Evolutionary conservation across 2,888 invertebrate genomes (phyloP).

Genomic region (Andrena chrysosceles): DNA sequence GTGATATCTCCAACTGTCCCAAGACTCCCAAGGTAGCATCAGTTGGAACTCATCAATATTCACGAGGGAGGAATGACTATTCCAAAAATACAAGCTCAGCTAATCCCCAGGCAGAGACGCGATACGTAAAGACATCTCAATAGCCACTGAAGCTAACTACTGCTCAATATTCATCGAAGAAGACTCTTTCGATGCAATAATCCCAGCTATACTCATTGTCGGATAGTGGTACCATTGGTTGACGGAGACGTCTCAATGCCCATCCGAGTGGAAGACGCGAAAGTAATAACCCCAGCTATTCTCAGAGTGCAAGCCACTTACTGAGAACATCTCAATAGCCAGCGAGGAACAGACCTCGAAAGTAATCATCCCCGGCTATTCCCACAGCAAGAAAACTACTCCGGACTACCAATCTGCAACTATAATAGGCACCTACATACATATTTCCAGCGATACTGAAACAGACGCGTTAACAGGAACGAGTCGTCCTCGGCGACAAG

Average conservation of each 20-base stretch:
- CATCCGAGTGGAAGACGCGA: background rate
- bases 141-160: background rate
- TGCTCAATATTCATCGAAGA: conserved; percentile 11
- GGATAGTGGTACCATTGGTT: background rate
- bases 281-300: conserved; percentile 5
- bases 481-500: conserved; percentile 2
- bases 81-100: background rate
- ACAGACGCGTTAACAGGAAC: background rate
- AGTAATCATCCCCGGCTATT: background rate
- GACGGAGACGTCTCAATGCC: background rate
- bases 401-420: too few species aligned
- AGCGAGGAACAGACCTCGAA: background rate
- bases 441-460: background rate
- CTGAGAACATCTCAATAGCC: conserved; percentile 2
- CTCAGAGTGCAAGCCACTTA: background rate
- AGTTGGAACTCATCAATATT: background rate
- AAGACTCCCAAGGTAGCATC: background rate
- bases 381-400: background rate
- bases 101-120: background rate
- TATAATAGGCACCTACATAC: too few species aligned
- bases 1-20: background rate
- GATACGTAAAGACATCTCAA: background rate
- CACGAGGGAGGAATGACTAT: background rate
- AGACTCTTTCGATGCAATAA: conserved; percentile 15
- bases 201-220: background rate